A percentile compares a stretch with the other conserved stretches of the same genome.
Conservation (phyloP, 2,888 invertebrate genomes). For the Sinopyrophorus schimmeli region DNA sequence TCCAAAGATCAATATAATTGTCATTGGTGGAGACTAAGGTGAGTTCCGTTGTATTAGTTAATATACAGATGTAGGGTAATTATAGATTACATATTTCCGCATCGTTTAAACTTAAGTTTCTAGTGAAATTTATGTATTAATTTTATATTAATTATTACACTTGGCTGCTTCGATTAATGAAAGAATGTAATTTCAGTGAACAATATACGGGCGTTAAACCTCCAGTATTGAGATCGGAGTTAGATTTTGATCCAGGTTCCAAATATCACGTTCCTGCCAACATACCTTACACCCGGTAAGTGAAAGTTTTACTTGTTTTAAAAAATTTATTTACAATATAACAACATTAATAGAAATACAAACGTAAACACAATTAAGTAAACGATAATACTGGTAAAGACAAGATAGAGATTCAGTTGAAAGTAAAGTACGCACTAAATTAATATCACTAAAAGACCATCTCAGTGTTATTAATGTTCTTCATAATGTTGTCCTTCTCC, state of each 20-base stretch:
- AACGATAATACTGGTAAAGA: constrained; percentile 39
- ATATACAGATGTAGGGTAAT: constrained; percentile 5
- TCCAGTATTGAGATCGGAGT: constrained; percentile 80
- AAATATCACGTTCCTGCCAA: constrained; percentile 93
- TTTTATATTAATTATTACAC: constrained; percentile 1
- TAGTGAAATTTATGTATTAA: constrained; percentile 6
- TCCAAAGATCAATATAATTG: constrained; percentile 81
- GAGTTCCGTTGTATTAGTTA: constrained; percentile 26
- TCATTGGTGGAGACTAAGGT: constrained; percentile 86
- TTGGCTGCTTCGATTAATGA: not conserved
- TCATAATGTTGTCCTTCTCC: constrained; percentile 26
- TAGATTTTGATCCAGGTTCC: constrained; percentile 90
- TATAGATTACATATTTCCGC: constrained; percentile 2
- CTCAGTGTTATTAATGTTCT: constrained; percentile 31
- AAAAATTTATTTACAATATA: constrained; percentile 29
- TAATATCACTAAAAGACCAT: constrained; percentile 27
- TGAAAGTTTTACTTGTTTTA: constrained; percentile 37
- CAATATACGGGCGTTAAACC: constrained; percentile 85
- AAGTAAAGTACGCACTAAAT: constrained; percentile 23
- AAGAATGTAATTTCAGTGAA: constrained; percentile 62
- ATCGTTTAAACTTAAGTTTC: not conserved
- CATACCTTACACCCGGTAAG: constrained; percentile 88
- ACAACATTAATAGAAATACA: constrained; percentile 30
- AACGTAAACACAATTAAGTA: constrained; percentile 33
- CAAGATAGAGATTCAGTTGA: constrained; percentile 31